Evolutionary conservation across 2,113 vertebrate species (phyloP), one percentile per base, ranked within the genome.

Genomic region (Urocitellus parryii): DNA sequence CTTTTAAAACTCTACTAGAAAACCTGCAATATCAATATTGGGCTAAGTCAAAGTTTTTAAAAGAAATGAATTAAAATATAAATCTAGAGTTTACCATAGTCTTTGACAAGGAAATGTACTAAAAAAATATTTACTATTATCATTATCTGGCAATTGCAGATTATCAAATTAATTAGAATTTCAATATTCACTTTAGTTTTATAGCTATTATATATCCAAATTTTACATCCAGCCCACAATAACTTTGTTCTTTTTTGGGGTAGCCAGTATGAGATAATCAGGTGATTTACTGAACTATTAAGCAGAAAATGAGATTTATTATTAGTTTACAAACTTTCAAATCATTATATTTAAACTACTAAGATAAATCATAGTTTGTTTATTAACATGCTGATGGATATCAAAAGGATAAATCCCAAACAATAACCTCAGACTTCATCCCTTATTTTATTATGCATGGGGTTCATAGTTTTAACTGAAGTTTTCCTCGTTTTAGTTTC

Each of bases 221-320:
- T 11, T 53, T 76, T 34, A 29, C 8, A 70, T 32, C 27, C 45
- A 68, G 12, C 5, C n/a, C 27, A 89, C 45, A 37, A 58, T 70
- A 29, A 24, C 12, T 70, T 61, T 72, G 73, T 73, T 78, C 67
- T 45, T 78, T 39, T 39, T 39, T 39, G 39, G 39, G 51, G 32
- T 89, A 70, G 61, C 42, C 84, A 94, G 18, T 76, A 72, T 63
- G 85, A 81, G 70, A 61, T 70, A 25, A 68, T 73, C 78, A 42
- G 13, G 37, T 80, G 27, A 90, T 61, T 77, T 90, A 63, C 77
- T 76, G 77, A 86, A 90, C 81, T 90, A 77, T 96, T 93, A 76
- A 81, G n/a, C 29, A 76, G 27, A 92, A 90, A 76, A 82, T 39
- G 22, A 72, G n/a, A 82, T 78, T 70, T 14, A 82, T 93, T 45